These are phyloP conservation scores for Leptobrachium ailaonicum DNA, from an alignment of 2,113 vertebrate species.

Conservation along the genomic window DNA sequence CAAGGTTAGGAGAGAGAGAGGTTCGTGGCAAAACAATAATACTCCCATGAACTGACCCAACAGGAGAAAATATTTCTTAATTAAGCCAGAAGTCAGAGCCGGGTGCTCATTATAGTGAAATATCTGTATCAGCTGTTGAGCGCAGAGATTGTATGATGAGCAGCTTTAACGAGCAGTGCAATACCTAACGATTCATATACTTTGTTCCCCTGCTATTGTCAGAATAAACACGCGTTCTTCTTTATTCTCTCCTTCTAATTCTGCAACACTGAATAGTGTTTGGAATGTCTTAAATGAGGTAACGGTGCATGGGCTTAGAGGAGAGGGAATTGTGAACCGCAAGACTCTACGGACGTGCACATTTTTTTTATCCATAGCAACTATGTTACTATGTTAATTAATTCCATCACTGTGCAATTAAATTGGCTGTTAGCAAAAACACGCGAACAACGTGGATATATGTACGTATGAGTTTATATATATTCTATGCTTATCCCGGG, in stretches of 20 bases:
- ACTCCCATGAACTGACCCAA: constrained; percentile 33
- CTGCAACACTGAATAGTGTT: neutral
- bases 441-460: too few relatives aligned
- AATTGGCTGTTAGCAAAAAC: too few relatives aligned
- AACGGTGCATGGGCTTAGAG: neutral
- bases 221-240: constrained; percentile 22
- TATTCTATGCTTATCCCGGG: too few relatives aligned
- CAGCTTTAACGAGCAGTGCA: constrained; percentile 20
- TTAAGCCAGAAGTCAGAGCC: constrained; percentile 45
- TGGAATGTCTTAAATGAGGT: neutral
- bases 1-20: constrained; percentile 43
- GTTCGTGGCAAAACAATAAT: constrained; percentile 43
- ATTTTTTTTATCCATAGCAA: neutral
- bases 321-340: neutral
- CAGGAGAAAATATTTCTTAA: constrained; percentile 47
- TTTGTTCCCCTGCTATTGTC: constrained; percentile 18
- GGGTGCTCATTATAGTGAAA: constrained; percentile 40
- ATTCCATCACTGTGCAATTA: neutral
- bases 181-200: constrained; percentile 12
- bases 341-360: neutral
- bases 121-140: constrained; percentile 34
- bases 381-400: neutral
- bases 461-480: too few relatives aligned
- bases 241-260: neutral
- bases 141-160: constrained; percentile 9